Percentiles rank a stretch among this genome's conserved stretches.
Conservation (phyloP, 2,797 vertebrate species). For the Galaxias olidus region DNA sequence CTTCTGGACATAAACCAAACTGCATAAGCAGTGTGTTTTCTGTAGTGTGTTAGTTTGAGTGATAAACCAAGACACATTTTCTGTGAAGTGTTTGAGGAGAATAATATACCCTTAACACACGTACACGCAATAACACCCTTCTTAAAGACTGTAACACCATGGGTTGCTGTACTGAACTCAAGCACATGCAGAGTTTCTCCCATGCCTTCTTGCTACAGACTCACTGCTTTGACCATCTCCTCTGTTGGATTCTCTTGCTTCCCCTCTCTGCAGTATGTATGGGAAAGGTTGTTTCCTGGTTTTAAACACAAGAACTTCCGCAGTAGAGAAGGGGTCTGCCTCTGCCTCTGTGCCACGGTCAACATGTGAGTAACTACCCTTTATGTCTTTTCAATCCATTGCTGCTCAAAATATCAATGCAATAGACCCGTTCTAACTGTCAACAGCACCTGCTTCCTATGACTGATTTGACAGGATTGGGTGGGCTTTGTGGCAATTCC, state of each 20-base stretch:
- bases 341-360: conserved; percentile 90
- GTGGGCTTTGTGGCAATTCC: too few relatives aligned
- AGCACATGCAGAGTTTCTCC: neutral
- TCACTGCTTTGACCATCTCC: neutral
- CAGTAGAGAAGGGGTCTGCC: conserved; percentile 91
- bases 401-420: conserved; percentile 17
- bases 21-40: conserved; percentile 1
- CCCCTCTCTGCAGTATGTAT: conserved; percentile 81
- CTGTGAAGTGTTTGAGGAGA: too few relatives aligned
- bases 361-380: conserved; percentile 81
- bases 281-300: conserved; percentile 88
- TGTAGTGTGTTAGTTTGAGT: neutral
- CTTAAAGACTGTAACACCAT: too few relatives aligned
- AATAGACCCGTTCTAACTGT: too few relatives aligned
- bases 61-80: too few relatives aligned
- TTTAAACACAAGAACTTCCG: conserved; percentile 99
- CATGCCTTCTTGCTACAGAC: conserved; percentile 3
- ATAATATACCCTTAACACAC: too few relatives aligned
- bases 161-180: too few relatives aligned
- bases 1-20: conserved; percentile 42
- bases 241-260: conserved; percentile 3
- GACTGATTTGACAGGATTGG: too few relatives aligned
- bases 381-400: conserved; percentile 22
- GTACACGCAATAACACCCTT: too few relatives aligned
- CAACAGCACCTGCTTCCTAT: too few relatives aligned